phyloP scores from a whole-genome alignment of 2,797 vertebrate species.

The Manis javanica region DNA sequence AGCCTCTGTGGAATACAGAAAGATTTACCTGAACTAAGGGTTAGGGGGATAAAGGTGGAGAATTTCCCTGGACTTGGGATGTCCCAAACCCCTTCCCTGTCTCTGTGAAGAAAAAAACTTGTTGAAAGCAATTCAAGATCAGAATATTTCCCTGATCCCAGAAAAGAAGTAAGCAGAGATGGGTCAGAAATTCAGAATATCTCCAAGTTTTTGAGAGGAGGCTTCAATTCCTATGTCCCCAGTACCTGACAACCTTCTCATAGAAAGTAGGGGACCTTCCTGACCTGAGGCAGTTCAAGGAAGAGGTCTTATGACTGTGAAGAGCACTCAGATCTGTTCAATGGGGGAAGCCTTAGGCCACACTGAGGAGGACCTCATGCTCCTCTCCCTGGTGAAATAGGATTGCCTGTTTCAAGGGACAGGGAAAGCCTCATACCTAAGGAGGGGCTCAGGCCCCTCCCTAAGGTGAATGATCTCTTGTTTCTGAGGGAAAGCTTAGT shows the following conservation, averaged over 20 bases:
- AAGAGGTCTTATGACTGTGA: not conserved
- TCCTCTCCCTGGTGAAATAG: conserved; percentile 25
- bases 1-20: not conserved
- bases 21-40: conserved; percentile 15
- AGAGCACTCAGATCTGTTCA: not conserved
- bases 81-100: not conserved
- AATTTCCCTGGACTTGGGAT: conserved; percentile 23
- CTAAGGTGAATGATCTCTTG: not conserved
- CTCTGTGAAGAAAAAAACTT: conserved; percentile 28
- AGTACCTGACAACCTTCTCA: conserved; percentile 15
- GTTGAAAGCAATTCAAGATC: conserved; percentile 18
- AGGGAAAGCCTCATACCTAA: not conserved
- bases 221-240: not conserved
- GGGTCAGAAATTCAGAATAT: not conserved
- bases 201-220: not conserved
- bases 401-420: not conserved
- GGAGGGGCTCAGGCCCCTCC: not conserved
- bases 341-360: not conserved
- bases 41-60: not conserved
- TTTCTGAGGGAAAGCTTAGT: not conserved
- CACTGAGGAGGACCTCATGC: not conserved
- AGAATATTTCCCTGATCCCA: not conserved
- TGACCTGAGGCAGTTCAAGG: not conserved
- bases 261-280: not conserved
- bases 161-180: conserved; percentile 33